These are phyloP conservation scores for Rhorus exstirpatorius DNA, from an alignment of 2,888 invertebrate genomes.

Conservation along the genomic window DNA sequence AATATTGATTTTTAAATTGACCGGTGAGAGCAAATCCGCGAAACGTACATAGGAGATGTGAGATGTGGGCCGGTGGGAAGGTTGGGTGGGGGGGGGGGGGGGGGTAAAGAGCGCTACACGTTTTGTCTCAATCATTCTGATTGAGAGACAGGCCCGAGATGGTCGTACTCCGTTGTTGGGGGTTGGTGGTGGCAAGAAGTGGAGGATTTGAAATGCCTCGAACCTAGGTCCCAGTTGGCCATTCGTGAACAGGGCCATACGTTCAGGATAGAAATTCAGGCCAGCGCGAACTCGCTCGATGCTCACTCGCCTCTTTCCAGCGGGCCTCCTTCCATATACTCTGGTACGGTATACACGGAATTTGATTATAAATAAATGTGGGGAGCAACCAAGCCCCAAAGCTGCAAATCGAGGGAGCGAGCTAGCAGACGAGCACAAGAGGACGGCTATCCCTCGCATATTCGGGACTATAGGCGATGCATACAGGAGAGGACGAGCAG, in stretches of 20 bases:
- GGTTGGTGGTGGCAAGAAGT: constrained; percentile 15
- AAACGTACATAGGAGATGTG: constrained; percentile 58
- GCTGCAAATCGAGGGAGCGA: constrained; percentile 57
- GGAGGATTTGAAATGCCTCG: constrained; percentile 69
- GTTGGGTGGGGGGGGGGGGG: constrained; percentile 23
- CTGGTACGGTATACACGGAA: constrained; percentile 76
- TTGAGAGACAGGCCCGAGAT: constrained; percentile 49
- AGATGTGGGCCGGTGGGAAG: constrained; percentile 32
- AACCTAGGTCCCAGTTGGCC: constrained; percentile 65
- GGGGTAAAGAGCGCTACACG: constrained; percentile 28
- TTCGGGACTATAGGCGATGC: constrained; percentile 58
- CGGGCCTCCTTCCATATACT: constrained; percentile 39
- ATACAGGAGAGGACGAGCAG: constrained; percentile 59
- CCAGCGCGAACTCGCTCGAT: constrained; percentile 73
- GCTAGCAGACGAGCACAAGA: constrained; percentile 53
- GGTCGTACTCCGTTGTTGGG: constrained; percentile 39
- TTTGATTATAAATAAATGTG: constrained; percentile 86
- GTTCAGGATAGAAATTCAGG: constrained; percentile 83
- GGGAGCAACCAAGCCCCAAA: constrained; percentile 75
- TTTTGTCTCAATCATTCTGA: constrained; percentile 50
- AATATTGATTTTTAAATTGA: constrained; percentile 86
- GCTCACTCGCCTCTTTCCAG: constrained; percentile 52
- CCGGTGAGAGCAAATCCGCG: constrained; percentile 84
- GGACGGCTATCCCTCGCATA: constrained; percentile 68
- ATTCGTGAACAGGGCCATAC: constrained; percentile 76